Percentiles rank a stretch among this genome's conserved stretches.
These are phyloP conservation scores for Smithornis capensis DNA, from an alignment of 2,113 vertebrate genomes.

Conservation along the genomic window DNA sequence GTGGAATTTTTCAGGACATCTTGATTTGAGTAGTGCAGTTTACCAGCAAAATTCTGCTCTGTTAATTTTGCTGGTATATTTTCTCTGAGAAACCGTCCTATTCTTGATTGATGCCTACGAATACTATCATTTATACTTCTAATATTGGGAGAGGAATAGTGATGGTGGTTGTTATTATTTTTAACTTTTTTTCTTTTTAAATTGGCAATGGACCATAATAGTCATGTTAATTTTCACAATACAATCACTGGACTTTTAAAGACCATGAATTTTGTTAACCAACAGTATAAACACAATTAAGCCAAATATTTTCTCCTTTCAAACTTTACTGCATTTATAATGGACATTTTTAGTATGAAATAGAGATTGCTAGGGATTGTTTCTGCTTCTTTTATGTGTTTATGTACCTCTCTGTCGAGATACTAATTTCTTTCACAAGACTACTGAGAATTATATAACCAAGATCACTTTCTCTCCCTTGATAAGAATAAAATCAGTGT, in stretches of 20 bases:
- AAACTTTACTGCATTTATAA: neutral
- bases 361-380: neutral
- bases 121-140: neutral
- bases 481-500: neutral
- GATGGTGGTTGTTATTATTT: neutral
- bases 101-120: neutral
- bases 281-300: neutral
- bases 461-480: accelerated
- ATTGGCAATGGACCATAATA: neutral
- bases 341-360: neutral
- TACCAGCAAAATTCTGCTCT: neutral
- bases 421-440: neutral
- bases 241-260: neutral
- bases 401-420: neutral
- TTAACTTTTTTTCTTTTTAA: neutral
- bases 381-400: neutral
- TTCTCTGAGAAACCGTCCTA: neutral
- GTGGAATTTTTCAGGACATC: neutral
- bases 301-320: neutral
- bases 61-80: neutral
- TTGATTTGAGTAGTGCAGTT: neutral
- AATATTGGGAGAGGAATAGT: accelerated
- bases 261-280: neutral
- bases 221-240: neutral
- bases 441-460: neutral